Conservation (phyloP, 2,113 vertebrate genomes). For the Irena cyanogastra region DNA sequence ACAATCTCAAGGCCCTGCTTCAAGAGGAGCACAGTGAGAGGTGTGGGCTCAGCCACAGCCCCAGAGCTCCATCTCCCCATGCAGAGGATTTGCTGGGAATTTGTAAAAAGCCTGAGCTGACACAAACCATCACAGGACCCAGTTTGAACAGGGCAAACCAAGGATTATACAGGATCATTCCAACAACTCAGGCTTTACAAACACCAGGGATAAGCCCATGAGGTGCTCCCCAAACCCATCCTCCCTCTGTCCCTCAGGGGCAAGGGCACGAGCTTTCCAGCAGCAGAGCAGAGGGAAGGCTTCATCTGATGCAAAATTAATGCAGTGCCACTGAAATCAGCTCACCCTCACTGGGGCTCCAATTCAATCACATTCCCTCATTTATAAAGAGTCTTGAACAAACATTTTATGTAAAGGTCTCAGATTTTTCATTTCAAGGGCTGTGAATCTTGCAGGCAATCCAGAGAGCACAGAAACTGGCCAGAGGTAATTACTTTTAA, state of each 20-base stretch:
- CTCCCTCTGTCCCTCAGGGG: neutral
- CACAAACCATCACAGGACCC: neutral
- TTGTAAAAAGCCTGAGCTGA: neutral
- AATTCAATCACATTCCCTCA: neutral
- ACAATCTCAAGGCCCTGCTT: neutral
- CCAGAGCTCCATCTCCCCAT: neutral
- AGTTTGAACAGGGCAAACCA: neutral
- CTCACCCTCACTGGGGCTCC: neutral
- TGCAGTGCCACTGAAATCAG: neutral
- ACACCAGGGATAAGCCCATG: rapidly evolving
- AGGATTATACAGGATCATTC: neutral
- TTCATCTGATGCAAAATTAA: neutral
- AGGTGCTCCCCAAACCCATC: neutral
- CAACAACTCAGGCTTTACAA: neutral
- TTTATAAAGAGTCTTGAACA: neutral
- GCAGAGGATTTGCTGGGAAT: neutral
- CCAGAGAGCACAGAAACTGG: neutral
- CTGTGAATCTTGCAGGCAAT: neutral
- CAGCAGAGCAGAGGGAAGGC: neutral
- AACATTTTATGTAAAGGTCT: slow-evolving; percentile 13
- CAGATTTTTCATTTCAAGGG: slow-evolving; percentile 2
- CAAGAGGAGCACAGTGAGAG: neutral
- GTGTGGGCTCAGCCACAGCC: neutral
- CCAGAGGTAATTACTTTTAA: neutral
- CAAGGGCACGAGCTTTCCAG: neutral